Percentiles rank a stretch among this genome's conserved stretches.
These are phyloP conservation scores for Prorops nasuta DNA, from an alignment of 1,140 invertebrate genomes.

Conservation along the genomic window DNA sequence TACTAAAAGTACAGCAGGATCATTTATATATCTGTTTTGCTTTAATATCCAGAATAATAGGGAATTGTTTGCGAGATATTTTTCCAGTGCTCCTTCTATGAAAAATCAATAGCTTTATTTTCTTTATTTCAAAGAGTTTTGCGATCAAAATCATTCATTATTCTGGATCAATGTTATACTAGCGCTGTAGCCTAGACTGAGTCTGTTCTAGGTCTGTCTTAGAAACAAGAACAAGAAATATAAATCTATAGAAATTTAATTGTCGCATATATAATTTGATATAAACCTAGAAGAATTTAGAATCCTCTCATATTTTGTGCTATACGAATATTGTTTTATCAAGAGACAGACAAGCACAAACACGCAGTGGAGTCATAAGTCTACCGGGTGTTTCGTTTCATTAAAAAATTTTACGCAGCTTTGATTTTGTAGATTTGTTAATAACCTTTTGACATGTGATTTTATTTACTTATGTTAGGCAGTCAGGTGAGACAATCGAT, in stretches of 20 bases:
- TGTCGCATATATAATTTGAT: conserved; percentile 2
- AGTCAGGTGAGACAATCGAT: conserved; percentile 19
- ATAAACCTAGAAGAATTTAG: conserved; percentile 4
- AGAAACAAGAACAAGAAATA: conserved; percentile 24
- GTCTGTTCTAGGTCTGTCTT: conserved; percentile 58
- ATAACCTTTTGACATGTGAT: conserved; percentile 10
- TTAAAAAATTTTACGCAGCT: too few species aligned
- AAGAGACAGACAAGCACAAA: conserved; percentile 57
- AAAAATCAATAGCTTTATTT: conserved; percentile 29
- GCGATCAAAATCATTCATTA: conserved; percentile 43
- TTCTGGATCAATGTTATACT: conserved; percentile 52
- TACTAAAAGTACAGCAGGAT: not conserved
- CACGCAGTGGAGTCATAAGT: conserved; percentile 53
- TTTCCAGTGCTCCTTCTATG: not conserved
- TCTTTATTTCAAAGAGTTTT: conserved; percentile 22
- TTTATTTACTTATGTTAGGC: conserved; percentile 26
- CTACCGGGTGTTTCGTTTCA: conserved; percentile 53
- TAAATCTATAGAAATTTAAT: conserved; percentile 10
- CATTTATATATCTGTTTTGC: conserved; percentile 31
- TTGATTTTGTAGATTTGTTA: conserved; percentile 13
- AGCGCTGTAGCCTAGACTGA: conserved; percentile 51
- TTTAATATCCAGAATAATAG: conserved; percentile 52
- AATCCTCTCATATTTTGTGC: not conserved
- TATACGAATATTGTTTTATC: conserved; percentile 13
- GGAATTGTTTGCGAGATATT: too few species aligned